Conservation (phyloP, 2,888 invertebrate species). For the Cataglyphis altisquamis region DNA sequence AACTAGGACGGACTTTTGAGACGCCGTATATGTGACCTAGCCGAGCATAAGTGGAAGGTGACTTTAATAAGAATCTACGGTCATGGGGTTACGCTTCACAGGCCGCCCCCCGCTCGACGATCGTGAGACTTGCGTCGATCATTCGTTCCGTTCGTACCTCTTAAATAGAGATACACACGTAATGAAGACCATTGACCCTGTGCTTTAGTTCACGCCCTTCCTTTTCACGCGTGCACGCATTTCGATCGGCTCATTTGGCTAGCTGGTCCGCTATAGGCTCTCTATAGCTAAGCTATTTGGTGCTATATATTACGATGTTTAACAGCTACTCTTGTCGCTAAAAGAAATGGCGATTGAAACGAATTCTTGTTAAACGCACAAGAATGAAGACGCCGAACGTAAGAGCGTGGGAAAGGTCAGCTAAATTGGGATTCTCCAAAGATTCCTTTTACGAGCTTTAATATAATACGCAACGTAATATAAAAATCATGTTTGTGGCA, state of each 20-base stretch:
- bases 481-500: conserved; percentile 1
- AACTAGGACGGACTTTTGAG: not conserved
- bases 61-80: conserved; percentile 59
- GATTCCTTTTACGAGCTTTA: not conserved
- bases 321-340: not conserved
- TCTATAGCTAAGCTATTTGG: not conserved
- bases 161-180: conserved; percentile 40
- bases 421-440: not conserved
- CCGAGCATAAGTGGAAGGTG: conserved; percentile 36
- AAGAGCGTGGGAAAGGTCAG: conserved; percentile 24
- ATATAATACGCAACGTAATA: not conserved
- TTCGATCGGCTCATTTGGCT: conserved; percentile 64
- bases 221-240: conserved; percentile 53
- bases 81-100: conserved; percentile 60
- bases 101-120: conserved; percentile 39
- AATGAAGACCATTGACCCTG: conserved; percentile 60
- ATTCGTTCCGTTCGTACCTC: conserved; percentile 58
- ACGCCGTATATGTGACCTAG: conserved; percentile 11
- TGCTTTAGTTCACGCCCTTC: conserved; percentile 15
- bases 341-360: not conserved
- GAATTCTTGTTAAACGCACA: not conserved
- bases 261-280: not conserved
- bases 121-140: conserved; percentile 63
- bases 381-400: not conserved
- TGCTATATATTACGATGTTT: not conserved